Base-by-base conservation (phyloP, 1,140 invertebrate genomes). In the Zophobas atratus region DNA sequence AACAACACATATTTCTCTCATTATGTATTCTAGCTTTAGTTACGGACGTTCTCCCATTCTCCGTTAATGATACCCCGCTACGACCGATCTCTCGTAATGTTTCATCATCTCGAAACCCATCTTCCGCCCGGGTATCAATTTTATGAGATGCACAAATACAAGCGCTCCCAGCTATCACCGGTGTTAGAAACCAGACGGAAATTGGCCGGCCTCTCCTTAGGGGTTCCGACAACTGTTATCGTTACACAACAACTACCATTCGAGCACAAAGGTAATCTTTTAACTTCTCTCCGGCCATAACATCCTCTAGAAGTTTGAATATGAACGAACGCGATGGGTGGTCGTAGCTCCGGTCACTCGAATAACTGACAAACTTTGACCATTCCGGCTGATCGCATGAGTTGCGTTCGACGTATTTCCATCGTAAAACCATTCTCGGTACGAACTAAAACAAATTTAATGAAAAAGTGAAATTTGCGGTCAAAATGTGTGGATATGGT, bases 161-260 rank as follows among this genome's bases (percentile, higher is more conserved):
- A 67, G 39, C 39, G 60, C 60, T 67, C 38, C 2, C 8, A 67
- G 60, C 39, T 67, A 67, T 67, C 60, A 67, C 60, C 39, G 43
- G 20, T 67, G 60, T 46, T 67, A 67, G 60, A 67, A 67, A 67
- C 60, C 60, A 67, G 60, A 67, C 60, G 60, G 60, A 67, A 67
- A 67, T 67, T 46, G 60, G 60, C 36, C 35, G 56, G 56, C 60
- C 60, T 67, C 60, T 67, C 60, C 60, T 67, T 43, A 67, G 60
- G 60, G 60, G 60, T 67, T 67, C 60, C 39, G 20, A 67, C 60
- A 67, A 63, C 60, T 46, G 60, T 67, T 67, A 67, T 67, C 60
- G 60, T 67, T 67, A 67, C 60, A 67, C 60, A 67, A 67, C 60
- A 67, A 67, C 60, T 43, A 67, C 60, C 60, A 43, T 67, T 67